Evolutionary conservation across 2,113 vertebrate species (phyloP).

Genomic region (Hydrolagus affinis): DNA sequence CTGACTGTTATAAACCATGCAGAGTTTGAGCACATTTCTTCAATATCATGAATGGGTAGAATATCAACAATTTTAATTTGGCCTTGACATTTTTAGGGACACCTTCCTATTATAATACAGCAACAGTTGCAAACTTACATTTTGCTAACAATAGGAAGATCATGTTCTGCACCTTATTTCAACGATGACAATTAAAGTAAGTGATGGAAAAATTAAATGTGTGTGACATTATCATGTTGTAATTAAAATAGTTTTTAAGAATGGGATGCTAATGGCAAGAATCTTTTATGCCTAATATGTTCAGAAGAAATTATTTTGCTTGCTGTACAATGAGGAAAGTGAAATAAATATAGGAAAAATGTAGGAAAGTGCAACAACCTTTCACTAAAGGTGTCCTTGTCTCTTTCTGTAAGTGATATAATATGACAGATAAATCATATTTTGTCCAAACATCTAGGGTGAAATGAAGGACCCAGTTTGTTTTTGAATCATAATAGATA

Average conservation of each 20-base stretch:
- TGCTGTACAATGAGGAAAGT: not conserved
- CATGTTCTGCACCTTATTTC: not conserved
- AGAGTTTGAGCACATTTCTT: not conserved
- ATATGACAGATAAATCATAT: not conserved
- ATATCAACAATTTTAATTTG: not conserved
- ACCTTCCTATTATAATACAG: too few species aligned
- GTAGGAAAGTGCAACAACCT: not conserved
- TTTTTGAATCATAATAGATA: not conserved
- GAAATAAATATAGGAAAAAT: not conserved
- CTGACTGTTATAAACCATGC: not conserved
- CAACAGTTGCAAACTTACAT: not conserved
- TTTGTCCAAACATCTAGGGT: not conserved
- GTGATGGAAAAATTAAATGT: not conserved
- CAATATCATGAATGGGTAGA: not conserved
- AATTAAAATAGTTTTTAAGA: too few species aligned
- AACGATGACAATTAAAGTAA: too few species aligned
- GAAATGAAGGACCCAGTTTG: not conserved
- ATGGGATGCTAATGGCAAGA: too few species aligned
- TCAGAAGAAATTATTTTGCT: not conserved
- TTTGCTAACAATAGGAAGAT: not conserved
- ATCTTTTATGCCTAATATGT: not conserved
- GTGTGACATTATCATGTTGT: too few species aligned
- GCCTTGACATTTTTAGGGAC: not conserved
- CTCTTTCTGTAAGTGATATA: not conserved
- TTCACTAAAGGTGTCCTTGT: not conserved